phyloP scores from a whole-genome alignment of 1,140 invertebrate species.

The Drosophila bocki region DNA sequence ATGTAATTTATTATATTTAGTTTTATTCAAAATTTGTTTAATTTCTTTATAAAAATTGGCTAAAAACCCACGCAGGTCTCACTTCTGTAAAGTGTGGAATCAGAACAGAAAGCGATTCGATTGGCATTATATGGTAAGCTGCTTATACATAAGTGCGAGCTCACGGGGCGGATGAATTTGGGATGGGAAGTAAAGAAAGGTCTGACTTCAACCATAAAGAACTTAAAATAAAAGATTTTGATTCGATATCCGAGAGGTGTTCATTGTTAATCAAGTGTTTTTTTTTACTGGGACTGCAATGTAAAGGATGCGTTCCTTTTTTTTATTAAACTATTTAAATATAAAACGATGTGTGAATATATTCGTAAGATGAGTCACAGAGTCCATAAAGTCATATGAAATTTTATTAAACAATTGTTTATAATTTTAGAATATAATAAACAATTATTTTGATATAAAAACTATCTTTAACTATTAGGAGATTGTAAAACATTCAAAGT shows the following conservation, averaged over 20 bases:
- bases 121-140: constrained; percentile 35
- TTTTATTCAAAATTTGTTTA: not conserved
- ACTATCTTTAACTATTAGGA: not conserved
- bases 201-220: constrained; percentile 3
- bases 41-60: not conserved
- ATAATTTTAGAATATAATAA: not conserved
- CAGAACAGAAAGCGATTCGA: constrained; percentile 14
- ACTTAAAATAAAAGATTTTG: constrained; percentile 46
- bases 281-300: not conserved
- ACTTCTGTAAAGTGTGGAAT: not conserved
- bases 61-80: not conserved
- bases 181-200: not conserved
- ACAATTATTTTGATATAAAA: not conserved
- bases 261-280: constrained; percentile 8
- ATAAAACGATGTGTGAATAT: not conserved
- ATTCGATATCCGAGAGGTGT: constrained; percentile 28
- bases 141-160: constrained; percentile 20
- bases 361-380: not conserved
- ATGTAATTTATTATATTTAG: not conserved
- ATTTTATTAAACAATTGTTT: not conserved
- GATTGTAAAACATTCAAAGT: not conserved
- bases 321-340: not conserved
- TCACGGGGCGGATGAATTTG: constrained; percentile 17
- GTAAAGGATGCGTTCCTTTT: not conserved
- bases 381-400: not conserved